Conservation (phyloP, 2,113 vertebrate genomes). For the Opisthocomus hoazin region DNA sequence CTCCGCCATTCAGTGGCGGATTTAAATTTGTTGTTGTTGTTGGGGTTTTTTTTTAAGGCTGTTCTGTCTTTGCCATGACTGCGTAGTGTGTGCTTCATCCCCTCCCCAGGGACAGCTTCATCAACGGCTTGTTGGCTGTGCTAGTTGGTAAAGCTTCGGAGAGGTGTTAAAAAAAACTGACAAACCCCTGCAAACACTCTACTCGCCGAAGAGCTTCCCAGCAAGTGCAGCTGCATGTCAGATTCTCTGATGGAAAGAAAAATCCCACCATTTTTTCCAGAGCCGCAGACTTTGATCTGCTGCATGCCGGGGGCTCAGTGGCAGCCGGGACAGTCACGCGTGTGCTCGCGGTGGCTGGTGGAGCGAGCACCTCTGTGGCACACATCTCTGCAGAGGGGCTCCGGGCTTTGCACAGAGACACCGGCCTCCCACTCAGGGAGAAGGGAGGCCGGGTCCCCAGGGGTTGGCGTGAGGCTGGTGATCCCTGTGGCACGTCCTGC, state of each 20-base stretch:
- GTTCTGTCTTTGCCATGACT: background rate
- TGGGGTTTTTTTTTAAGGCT: background rate
- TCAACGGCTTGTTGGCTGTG: background rate
- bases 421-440: background rate
- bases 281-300: background rate
- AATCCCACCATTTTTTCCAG: background rate
- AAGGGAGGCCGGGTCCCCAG: too few species aligned
- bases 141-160: background rate
- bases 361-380: background rate
- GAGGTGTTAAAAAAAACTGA: background rate
- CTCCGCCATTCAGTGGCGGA: background rate
- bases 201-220: background rate
- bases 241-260: background rate
- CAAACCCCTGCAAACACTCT: background rate
- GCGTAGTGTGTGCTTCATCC: background rate
- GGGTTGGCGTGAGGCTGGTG: background rate
- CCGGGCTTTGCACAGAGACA: background rate
- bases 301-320: fast-evolving
- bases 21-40: background rate
- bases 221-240: background rate
- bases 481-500: background rate
- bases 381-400: fast-evolving
- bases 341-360: fast-evolving
- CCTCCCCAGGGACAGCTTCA: conserved; percentile 10
- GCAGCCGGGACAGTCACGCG: background rate